Evolutionary conservation across 2,113 vertebrate genomes (phyloP).

Genomic region (Aviceda subcristata): DNA sequence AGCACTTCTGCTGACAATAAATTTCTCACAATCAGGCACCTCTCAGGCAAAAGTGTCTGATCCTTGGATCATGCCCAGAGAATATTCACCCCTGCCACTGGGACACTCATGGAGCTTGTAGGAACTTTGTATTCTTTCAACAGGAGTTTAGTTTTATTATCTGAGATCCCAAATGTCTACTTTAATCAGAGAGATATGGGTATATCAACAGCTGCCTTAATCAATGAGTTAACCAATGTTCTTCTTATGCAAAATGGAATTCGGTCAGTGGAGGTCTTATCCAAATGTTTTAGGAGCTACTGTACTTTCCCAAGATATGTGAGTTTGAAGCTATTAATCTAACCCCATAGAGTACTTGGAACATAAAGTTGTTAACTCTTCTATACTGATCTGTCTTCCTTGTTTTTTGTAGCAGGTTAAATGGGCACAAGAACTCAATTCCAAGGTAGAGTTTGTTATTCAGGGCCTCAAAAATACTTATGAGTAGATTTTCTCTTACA

Average conservation of each 20-base stretch:
- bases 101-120: not conserved
- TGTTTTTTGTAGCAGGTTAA: not conserved
- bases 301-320: not conserved
- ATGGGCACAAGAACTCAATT: not conserved
- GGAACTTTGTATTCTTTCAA: not conserved
- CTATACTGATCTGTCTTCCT: not conserved
- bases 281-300: not conserved
- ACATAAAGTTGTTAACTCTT: not conserved
- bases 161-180: not conserved
- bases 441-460: not conserved
- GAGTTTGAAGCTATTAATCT: not conserved
- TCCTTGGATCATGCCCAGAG: not conserved
- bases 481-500: not conserved
- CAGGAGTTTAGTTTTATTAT: not conserved
- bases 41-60: not conserved
- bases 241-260: not conserved
- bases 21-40: not conserved
- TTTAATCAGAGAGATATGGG: not conserved
- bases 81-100: not conserved
- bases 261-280: not conserved
- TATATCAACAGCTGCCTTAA: not conserved
- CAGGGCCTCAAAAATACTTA: not conserved
- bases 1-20: not conserved
- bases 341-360: not conserved
- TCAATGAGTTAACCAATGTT: not conserved